Evolutionary conservation across 2,888 invertebrate species (phyloP), one percentile per base, ranked within the genome.

Genomic region (Adelognathus sp.): DNA sequence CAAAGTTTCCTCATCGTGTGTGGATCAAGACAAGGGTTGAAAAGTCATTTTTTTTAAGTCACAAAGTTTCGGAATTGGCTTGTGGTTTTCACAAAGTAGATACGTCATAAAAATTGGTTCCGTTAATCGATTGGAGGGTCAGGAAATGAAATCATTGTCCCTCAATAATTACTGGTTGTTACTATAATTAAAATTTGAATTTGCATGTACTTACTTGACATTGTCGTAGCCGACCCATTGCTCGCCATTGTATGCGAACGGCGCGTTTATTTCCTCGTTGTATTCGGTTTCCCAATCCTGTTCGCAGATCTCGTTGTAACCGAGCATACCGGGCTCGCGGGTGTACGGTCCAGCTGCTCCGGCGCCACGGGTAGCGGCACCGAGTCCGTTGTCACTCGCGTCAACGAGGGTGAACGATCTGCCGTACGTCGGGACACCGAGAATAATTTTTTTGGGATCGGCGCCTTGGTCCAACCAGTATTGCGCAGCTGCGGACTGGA

Each of bases 361-460:
- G 0, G 93, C 91, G 0, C 95, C 95, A 27, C 86, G 90, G 5
- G 93, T 92, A 0, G 94, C 92, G 0, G 95, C 94, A 27, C 95
- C 94, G 0, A 95, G 91, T 1, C 89, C 90, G 27, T 93, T 92
- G 0, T 91, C 84, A 0, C 80, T 86, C 3, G 91, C 82, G 80
- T 93, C 88, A 0, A 90, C 86, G 18, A 97, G 89, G 0, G 93
- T 94, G 83, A 95, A 97, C 0, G 95, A 93, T 70, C 94, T 93
- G 0, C 96, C 96, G 84, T 96, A 96, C 1, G 95, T 92, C 0
- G 95, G 95, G 36, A 96, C 90, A 0, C 97, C 97, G 1, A 97
- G 79, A 0, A 95, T 91, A 0, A 97, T 83, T 88, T 97, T 97
- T 1, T 93, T 92, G 1, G 93, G 91, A 1, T 93, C 92, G 1